phyloP scores from a whole-genome alignment of 2,888 invertebrate genomes.

The Mimachlamys varia region DNA sequence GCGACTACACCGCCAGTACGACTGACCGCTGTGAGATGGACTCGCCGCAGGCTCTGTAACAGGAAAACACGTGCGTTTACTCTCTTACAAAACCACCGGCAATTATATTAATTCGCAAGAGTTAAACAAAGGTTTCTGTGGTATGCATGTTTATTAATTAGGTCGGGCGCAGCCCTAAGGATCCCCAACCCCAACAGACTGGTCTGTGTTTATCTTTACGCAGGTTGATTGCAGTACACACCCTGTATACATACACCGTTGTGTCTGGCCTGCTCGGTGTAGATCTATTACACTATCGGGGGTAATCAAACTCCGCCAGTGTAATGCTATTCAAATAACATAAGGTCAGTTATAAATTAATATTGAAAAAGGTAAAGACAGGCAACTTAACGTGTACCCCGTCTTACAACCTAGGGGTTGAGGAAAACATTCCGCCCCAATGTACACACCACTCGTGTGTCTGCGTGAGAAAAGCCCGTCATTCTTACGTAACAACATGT shows the following conservation, averaged over 20 bases:
- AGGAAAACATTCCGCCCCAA: not conserved
- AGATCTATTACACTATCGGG: not conserved
- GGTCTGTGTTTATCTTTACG: not conserved
- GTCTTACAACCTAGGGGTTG: not conserved
- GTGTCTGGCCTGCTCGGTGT: not conserved
- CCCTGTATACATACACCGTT: not conserved
- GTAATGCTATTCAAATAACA: not conserved
- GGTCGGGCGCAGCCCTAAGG: not conserved
- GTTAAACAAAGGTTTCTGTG: not conserved
- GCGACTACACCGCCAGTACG: not conserved
- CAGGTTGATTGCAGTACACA: not conserved
- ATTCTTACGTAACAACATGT: slow-evolving; percentile 28
- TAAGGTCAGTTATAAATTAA: not conserved
- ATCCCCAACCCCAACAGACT: not conserved
- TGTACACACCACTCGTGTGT: not conserved
- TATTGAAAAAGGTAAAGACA: slow-evolving; percentile 12
- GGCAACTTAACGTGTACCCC: not conserved
- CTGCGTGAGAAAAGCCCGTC: not conserved
- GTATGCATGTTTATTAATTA: slow-evolving; percentile 21
- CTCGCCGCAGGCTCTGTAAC: not conserved
- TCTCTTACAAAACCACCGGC: not conserved
- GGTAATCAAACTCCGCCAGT: not conserved
- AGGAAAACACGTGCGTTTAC: slow-evolving; percentile 19
- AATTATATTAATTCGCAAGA: slow-evolving; percentile 17
- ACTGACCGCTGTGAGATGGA: slow-evolving; percentile 6